Conservation (phyloP, 2,113 vertebrate genomes). For the Lamprotornis superbus region DNA sequence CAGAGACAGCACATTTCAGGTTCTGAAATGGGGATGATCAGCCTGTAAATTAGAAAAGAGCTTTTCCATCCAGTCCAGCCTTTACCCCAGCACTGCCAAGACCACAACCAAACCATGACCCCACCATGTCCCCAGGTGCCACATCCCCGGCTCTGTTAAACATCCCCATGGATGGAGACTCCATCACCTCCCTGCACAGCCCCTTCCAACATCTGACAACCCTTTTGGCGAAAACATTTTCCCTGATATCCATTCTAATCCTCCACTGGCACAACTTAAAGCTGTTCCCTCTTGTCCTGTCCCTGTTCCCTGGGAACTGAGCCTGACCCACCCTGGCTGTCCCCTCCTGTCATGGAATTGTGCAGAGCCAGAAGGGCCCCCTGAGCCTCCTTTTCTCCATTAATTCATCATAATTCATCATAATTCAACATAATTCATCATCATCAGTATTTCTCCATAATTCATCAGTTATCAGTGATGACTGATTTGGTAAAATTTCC, state of each 20-base stretch:
- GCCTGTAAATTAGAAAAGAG: neutral
- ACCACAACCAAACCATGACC: too few species aligned
- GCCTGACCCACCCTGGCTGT: neutral
- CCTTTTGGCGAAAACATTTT: rapidly evolving
- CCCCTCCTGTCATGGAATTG: neutral
- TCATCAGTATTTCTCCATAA: too few species aligned
- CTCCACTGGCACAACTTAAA: neutral
- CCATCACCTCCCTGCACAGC: neutral
- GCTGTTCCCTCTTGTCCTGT: neutral
- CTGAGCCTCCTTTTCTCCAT: neutral
- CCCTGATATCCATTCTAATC: neutral
- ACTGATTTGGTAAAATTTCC: neutral
- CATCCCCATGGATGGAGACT: neutral
- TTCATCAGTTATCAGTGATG: neutral
- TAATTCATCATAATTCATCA: too few species aligned
- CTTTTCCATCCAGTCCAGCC: neutral
- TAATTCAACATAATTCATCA: too few species aligned
- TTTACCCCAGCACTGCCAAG: neutral
- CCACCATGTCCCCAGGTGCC: neutral
- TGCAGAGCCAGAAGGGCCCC: neutral
- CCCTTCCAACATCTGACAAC: neutral
- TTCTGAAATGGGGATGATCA: neutral
- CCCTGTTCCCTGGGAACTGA: neutral
- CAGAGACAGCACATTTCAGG: neutral
- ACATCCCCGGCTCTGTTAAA: rapidly evolving